Evolutionary conservation across 2,113 vertebrate species (phyloP).

Genomic region (Callipepla squamata): DNA sequence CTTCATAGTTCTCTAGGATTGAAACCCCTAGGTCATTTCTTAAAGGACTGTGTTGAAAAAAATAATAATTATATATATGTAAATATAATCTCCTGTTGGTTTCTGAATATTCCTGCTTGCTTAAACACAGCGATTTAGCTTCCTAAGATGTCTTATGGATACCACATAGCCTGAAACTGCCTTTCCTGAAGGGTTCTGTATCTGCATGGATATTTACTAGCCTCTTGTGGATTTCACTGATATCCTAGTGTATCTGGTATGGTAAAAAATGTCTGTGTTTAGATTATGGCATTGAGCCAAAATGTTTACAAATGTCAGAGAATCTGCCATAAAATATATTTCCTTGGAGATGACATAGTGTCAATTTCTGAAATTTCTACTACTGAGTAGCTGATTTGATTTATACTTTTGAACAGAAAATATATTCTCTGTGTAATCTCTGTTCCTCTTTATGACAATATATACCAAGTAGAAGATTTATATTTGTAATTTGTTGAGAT

Average conservation of each 20-base stretch:
- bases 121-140: not conserved
- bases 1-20: not conserved
- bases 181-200: not conserved
- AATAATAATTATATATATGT: too few species aligned
- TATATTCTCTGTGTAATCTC: not conserved
- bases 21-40: not conserved
- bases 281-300: not conserved
- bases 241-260: not conserved
- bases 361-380: conserved; percentile 26
- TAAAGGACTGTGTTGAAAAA: not conserved
- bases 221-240: not conserved
- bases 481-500: conserved; percentile 32
- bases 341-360: not conserved
- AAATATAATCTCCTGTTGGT: not conserved
- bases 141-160: not conserved
- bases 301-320: conserved; percentile 2
- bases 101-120: not conserved
- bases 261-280: not conserved
- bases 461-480: conserved; percentile 7
- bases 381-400: conserved; percentile 19
- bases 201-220: not conserved
- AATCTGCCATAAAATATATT: conserved; percentile 11
- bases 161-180: not conserved
- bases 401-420: conserved; percentile 17
- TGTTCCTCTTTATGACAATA: not conserved